These are phyloP conservation scores for Xylota segnis DNA, from an alignment of 2,888 invertebrate species.

Conservation along the genomic window DNA sequence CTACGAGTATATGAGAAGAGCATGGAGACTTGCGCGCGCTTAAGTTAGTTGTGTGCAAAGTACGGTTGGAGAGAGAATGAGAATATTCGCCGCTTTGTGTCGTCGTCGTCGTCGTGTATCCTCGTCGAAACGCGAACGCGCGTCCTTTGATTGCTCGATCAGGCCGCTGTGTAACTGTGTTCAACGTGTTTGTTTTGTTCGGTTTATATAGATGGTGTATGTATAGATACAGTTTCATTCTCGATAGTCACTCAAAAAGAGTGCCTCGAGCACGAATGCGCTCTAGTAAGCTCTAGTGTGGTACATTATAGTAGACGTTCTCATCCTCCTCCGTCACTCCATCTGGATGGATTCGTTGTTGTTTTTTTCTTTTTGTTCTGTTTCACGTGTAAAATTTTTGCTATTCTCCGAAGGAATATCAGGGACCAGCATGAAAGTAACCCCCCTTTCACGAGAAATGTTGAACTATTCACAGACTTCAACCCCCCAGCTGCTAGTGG, in stretches of 20 bases:
- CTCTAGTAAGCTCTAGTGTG: conserved; percentile 55
- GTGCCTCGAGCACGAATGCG: conserved; percentile 65
- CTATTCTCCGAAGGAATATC: not conserved
- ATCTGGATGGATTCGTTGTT: conserved; percentile 24
- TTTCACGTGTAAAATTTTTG: conserved; percentile 26
- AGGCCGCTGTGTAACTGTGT: conserved; percentile 67
- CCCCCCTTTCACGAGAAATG: conserved; percentile 11
- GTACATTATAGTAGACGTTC: conserved; percentile 50
- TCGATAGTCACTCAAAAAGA: conserved; percentile 73
- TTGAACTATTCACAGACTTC: conserved; percentile 32
- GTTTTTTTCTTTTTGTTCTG: conserved; percentile 10
- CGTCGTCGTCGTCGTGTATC: conserved; percentile 73
- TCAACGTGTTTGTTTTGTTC: conserved; percentile 57
- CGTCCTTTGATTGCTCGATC: conserved; percentile 68
- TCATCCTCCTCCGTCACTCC: conserved; percentile 45
- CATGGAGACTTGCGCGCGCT: conserved; percentile 73
- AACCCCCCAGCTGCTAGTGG: conserved; percentile 6
- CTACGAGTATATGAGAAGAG: conserved; percentile 69
- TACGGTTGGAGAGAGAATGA: conserved; percentile 75
- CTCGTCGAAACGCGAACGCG: conserved; percentile 74
- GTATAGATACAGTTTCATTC: conserved; percentile 53
- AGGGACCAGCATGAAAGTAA: conserved; percentile 10
- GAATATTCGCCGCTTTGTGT: conserved; percentile 72
- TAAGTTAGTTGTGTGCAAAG: conserved; percentile 74
- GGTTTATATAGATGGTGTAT: conserved; percentile 50